A percentile compares a stretch with the other conserved stretches of the same genome.
phyloP scores from a whole-genome alignment of 23 tunicate genomes.

The Phallusia fumigata region DNA sequence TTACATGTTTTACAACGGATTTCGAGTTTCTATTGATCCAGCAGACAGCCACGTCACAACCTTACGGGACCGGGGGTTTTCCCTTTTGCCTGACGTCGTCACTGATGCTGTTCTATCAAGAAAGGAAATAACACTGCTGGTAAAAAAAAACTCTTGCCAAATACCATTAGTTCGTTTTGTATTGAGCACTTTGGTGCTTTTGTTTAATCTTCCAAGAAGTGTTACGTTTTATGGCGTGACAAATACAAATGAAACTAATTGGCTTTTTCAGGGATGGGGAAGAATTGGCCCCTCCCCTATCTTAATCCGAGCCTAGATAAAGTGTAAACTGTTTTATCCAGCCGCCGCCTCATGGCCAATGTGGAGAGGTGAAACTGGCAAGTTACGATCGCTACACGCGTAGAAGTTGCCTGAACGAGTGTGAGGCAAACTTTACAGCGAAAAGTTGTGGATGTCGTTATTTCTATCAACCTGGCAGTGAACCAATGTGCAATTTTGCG shows the following conservation, averaged over 20 bases:
- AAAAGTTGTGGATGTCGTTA: conserved; percentile 44
- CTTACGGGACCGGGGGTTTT: neutral
- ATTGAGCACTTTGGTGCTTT: too few relatives aligned
- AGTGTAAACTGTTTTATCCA: too few relatives aligned
- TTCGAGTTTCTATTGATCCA: neutral
- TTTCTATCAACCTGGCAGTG: conserved; percentile 25
- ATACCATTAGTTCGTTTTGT: too few relatives aligned
- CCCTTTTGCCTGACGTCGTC: neutral
- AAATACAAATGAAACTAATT: too few relatives aligned
- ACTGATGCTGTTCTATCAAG: neutral
- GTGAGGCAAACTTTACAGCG: conserved; percentile 25
- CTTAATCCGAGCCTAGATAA: too few relatives aligned
- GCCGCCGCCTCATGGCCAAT: conserved; percentile 68
- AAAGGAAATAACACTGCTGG: neutral
- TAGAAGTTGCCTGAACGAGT: conserved; percentile 42
- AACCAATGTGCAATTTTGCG: neutral
- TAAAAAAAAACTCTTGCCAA: too few relatives aligned
- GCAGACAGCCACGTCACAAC: neutral
- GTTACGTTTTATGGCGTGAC: too few relatives aligned
- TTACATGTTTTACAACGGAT: too few relatives aligned
- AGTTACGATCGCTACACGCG: conserved; percentile 32
- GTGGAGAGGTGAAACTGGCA: conserved; percentile 40
- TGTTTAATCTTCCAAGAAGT: too few relatives aligned
- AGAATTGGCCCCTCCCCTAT: too few relatives aligned
- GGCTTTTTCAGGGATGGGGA: too few relatives aligned